Conservation (phyloP, 1,140 invertebrate species). For the Scaptomyza graminum region DNA sequence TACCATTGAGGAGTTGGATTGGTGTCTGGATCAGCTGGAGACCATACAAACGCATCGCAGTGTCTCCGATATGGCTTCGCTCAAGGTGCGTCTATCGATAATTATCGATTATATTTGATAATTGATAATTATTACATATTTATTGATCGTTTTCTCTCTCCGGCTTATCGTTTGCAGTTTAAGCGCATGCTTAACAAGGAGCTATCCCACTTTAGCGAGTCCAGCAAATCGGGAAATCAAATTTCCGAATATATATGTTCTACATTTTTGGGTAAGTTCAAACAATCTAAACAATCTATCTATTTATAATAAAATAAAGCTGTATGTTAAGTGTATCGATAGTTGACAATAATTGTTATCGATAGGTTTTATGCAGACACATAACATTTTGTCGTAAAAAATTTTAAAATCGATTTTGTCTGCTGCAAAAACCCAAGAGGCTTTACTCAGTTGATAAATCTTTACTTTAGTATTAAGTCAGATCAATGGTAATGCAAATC, state of each 20-base stretch:
- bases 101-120: not conserved
- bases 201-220: slow-evolving; percentile 99
- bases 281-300: not conserved
- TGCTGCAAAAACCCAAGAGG: not conserved
- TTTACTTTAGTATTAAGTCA: slow-evolving; percentile 10
- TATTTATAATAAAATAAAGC: too few species aligned
- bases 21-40: slow-evolving; percentile 99
- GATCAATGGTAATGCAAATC: slow-evolving; percentile 40
- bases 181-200: slow-evolving; percentile 99
- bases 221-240: slow-evolving; percentile 99
- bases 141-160: not conserved
- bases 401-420: slow-evolving; percentile 22
- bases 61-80: slow-evolving; percentile 99
- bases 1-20: slow-evolving; percentile 99
- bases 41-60: slow-evolving; percentile 99
- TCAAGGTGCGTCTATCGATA: slow-evolving; percentile 90
- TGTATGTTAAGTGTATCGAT: too few species aligned
- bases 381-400: slow-evolving; percentile 7
- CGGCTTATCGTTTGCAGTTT: slow-evolving; percentile 93
- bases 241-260: slow-evolving; percentile 99
- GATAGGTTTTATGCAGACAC: not conserved
- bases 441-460: not conserved
- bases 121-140: not conserved
- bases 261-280: slow-evolving; percentile 96
- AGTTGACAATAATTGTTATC: too few species aligned